Conservation (phyloP, 2,797 vertebrate genomes). For the Psittacula derbiana region DNA sequence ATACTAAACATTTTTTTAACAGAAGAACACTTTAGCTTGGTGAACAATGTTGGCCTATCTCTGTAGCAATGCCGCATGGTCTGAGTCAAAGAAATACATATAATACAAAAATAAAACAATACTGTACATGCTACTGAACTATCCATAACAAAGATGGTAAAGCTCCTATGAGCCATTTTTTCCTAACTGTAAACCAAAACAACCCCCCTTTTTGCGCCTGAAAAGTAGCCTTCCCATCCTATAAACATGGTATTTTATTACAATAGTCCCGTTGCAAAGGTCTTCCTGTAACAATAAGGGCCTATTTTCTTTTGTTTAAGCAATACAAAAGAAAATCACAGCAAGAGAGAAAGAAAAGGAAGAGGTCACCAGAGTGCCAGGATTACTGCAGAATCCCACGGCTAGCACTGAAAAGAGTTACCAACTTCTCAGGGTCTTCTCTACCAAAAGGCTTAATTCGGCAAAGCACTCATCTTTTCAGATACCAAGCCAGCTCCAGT, state of each 20-base stretch:
- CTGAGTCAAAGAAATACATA: neutral
- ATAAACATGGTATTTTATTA: neutral
- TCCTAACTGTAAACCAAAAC: neutral
- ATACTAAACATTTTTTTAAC: neutral
- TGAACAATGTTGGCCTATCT: neutral
- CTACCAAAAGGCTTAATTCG: neutral
- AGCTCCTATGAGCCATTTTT: neutral
- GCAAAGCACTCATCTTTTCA: neutral
- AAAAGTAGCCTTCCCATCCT: neutral
- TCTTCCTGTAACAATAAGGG: neutral
- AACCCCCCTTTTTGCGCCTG: neutral
- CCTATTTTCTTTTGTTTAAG: constrained; percentile 3
- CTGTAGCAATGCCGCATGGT: neutral
- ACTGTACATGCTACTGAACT: neutral
- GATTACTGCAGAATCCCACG: neutral
- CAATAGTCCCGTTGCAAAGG: neutral
- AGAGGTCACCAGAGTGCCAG: neutral
- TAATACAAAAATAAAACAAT: neutral
- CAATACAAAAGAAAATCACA: neutral
- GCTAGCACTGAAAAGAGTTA: neutral
- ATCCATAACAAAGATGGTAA: neutral
- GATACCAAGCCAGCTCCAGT: rapidly evolving
- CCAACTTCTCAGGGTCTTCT: neutral
- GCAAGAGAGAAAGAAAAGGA: neutral
- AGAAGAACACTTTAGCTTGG: neutral